Percentiles rank a stretch among this genome's conserved stretches.
These are phyloP conservation scores for Bryconaethiops microstoma DNA, from an alignment of 2,797 vertebrate species.

Conservation along the genomic window DNA sequence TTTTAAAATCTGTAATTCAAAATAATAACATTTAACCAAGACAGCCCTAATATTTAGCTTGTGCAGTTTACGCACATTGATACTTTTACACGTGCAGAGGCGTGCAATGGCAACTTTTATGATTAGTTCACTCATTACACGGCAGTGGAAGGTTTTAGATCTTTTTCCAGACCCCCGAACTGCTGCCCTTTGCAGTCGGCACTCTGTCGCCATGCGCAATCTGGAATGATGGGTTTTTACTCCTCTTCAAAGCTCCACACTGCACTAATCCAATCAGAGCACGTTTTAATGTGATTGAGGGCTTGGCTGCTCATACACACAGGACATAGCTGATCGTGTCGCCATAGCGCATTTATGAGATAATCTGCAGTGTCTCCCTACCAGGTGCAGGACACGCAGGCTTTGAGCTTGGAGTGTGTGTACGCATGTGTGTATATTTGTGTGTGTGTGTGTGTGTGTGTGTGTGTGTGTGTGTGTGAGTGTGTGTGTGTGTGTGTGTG, in stretches of 20 bases:
- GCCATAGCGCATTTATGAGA: conserved; percentile 49
- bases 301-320: conserved; percentile 47
- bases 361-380: conserved; percentile 42
- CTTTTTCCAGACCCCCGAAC: conserved; percentile 2
- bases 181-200: background rate
- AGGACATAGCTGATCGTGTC: conserved; percentile 53
- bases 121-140: conserved; percentile 5
- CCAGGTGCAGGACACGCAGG: conserved; percentile 39
- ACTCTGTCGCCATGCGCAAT: conserved; percentile 19
- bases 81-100: background rate
- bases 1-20: too few relatives aligned
- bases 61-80: background rate
- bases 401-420: background rate
- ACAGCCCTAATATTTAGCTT: background rate
- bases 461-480: conserved; percentile 4
- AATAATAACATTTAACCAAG: too few relatives aligned
- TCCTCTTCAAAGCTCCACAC: conserved; percentile 38
- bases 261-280: conserved; percentile 46
- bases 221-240: conserved; percentile 20
- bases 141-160: background rate
- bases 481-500: conserved; percentile 9
- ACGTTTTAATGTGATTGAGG: conserved; percentile 53
- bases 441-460: background rate
- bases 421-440: background rate
- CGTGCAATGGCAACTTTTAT: conserved; percentile 9